Conservation (phyloP, 2,797 vertebrate genomes). For the Cynodonichthys magdalenae region DNA sequence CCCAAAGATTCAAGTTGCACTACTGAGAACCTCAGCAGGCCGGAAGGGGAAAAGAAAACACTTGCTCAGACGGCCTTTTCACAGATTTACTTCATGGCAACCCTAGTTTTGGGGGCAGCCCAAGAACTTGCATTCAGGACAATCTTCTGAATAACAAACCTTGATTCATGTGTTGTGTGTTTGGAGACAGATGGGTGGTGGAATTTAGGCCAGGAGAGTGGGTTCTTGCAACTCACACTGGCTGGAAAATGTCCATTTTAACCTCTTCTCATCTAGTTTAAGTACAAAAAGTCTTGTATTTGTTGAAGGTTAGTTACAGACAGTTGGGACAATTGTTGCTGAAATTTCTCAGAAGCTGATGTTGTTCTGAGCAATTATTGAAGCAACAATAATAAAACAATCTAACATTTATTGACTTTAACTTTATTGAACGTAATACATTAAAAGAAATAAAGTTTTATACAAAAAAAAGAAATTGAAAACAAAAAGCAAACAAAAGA, state of each 20-base stretch:
- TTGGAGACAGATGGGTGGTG: background rate
- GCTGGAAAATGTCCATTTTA: background rate
- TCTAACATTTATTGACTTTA: no score
- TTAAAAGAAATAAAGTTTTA: no score
- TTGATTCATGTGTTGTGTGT: background rate
- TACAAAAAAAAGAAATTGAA: no score
- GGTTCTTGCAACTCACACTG: background rate
- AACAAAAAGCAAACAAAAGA: no score
- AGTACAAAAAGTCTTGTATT: background rate
- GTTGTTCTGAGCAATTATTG: no score
- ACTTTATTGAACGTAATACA: no score
- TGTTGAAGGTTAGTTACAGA: no score
- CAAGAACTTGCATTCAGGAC: constrained; percentile 1
- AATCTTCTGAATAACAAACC: background rate
- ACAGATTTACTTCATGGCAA: background rate
- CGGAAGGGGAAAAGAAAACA: background rate
- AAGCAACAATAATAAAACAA: no score
- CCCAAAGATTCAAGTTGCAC: background rate
- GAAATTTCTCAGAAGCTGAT: no score
- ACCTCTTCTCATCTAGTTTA: background rate
- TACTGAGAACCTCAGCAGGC: background rate
- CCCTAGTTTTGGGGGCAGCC: background rate
- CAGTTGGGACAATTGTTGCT: no score
- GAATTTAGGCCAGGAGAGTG: background rate
- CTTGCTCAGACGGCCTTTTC: background rate